Percentiles rank a stretch among this genome's conserved stretches.
phyloP scores from a whole-genome alignment of 2,113 vertebrate genomes.

The Lophochroa leadbeateri region DNA sequence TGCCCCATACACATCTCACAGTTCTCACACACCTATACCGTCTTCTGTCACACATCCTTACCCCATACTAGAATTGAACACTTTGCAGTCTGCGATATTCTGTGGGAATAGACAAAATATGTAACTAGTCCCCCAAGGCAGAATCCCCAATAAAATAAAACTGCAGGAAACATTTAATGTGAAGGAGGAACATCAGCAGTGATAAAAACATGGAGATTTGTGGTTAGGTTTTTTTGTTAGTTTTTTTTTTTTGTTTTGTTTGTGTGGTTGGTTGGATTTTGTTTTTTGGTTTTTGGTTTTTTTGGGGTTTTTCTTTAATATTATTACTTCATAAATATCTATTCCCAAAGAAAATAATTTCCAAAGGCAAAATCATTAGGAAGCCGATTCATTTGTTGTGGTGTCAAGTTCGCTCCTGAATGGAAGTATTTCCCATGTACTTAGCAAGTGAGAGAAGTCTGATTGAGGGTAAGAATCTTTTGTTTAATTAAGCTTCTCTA shows the following conservation, averaged over 20 bases:
- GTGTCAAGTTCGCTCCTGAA: conserved; percentile 48
- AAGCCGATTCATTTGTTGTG: conserved; percentile 2
- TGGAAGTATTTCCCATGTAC: conserved; percentile 18
- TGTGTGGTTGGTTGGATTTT: not conserved
- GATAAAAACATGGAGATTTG: not conserved
- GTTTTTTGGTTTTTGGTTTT: not conserved
- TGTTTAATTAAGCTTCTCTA: conserved; percentile 45
- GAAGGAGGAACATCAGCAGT: not conserved
- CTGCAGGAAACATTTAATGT: not conserved
- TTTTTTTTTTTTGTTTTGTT: not conserved
- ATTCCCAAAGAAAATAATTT: conserved; percentile 12
- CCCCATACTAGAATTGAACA: fast-evolving
- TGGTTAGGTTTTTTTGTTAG: not conserved
- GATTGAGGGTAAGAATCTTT: conserved; percentile 40
- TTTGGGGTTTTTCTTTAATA: not conserved
- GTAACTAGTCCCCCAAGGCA: not conserved
- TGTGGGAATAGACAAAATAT: not conserved
- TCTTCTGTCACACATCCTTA: not conserved
- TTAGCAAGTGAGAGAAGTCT: conserved; percentile 28
- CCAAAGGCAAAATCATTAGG: not conserved
- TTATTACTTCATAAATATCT: not conserved
- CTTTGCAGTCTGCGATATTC: not conserved
- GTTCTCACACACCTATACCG: not conserved
- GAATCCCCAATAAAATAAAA: not conserved
- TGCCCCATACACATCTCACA: not conserved